Percentiles rank a stretch among this genome's conserved stretches.
Conservation (phyloP, 2,113 vertebrate species). For the Centropus bengalensis region DNA sequence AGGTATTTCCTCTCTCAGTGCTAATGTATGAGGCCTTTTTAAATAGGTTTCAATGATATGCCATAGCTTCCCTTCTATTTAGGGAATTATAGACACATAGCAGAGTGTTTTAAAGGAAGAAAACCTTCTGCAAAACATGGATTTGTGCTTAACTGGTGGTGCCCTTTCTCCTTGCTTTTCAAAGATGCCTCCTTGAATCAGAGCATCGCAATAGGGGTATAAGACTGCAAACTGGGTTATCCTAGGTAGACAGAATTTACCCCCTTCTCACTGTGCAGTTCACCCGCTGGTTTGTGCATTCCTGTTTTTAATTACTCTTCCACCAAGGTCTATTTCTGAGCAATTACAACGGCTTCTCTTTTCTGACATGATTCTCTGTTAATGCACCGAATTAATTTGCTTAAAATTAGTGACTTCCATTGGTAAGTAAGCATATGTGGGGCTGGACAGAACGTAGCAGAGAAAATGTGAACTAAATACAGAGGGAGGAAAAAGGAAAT, state of each 20-base stretch:
- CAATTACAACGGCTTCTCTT: background rate
- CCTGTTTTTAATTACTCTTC: background rate
- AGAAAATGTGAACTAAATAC: background rate
- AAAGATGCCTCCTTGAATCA: background rate
- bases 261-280: background rate
- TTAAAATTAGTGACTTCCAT: background rate
- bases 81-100: background rate
- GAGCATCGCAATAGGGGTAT: accelerated
- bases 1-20: background rate
- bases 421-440: background rate
- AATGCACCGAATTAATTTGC: background rate
- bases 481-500: background rate
- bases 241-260: background rate
- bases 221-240: background rate
- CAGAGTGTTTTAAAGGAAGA: background rate
- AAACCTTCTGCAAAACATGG: background rate
- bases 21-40: background rate
- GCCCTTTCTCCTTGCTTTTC: background rate
- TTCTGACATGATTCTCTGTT: background rate
- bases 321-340: background rate
- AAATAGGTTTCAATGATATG: background rate
- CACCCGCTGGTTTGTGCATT: background rate
- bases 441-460: background rate
- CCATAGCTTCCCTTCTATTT: background rate
- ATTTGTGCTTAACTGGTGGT: background rate